These are phyloP conservation scores for Amblyjoppa fuscipennis DNA, from an alignment of 2,888 invertebrate genomes.

Conservation along the genomic window DNA sequence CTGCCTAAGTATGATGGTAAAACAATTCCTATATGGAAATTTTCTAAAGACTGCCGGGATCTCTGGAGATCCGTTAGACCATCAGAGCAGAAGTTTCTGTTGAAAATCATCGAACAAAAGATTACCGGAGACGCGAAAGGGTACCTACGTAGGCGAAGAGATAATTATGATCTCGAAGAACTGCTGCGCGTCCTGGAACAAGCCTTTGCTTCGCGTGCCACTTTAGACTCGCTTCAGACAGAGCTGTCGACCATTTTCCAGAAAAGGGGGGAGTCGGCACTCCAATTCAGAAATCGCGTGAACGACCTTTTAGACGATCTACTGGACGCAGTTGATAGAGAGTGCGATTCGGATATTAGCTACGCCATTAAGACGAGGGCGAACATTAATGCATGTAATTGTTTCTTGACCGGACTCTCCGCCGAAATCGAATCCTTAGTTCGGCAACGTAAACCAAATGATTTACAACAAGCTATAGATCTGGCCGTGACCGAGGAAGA, in stretches of 20 bases:
- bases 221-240: slow-evolving; percentile 24
- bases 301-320: slow-evolving; percentile 40
- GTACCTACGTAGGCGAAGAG: slow-evolving; percentile 2
- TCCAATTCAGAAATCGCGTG: slow-evolving; percentile 46
- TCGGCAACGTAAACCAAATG: slow-evolving; percentile 18
- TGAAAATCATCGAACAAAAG: slow-evolving; percentile 39
- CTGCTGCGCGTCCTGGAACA: slow-evolving; percentile 28
- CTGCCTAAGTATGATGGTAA: slow-evolving; percentile 44
- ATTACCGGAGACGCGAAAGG: slow-evolving; percentile 39
- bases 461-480: slow-evolving; percentile 6
- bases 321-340: slow-evolving; percentile 37
- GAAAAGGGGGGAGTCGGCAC: slow-evolving; percentile 27
- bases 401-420: slow-evolving; percentile 21
- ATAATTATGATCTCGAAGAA: slow-evolving; percentile 31
- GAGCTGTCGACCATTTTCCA: slow-evolving; percentile 24
- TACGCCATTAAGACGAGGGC: slow-evolving; percentile 18
- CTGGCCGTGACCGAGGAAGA: slow-evolving; percentile 18
- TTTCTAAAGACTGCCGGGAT: slow-evolving; percentile 29
- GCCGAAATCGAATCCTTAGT: slow-evolving; percentile 32
- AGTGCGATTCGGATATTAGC: slow-evolving; percentile 6
- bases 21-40: slow-evolving; percentile 20
- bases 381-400: slow-evolving; percentile 22
- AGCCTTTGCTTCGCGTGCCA: slow-evolving; percentile 24
- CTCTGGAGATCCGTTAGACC: slow-evolving; percentile 21
- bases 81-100: slow-evolving; percentile 17